Evolutionary conservation across 2,888 invertebrate genomes (phyloP), one percentile per base, ranked within the genome.

Genomic region (Pollenia labialis): DNA sequence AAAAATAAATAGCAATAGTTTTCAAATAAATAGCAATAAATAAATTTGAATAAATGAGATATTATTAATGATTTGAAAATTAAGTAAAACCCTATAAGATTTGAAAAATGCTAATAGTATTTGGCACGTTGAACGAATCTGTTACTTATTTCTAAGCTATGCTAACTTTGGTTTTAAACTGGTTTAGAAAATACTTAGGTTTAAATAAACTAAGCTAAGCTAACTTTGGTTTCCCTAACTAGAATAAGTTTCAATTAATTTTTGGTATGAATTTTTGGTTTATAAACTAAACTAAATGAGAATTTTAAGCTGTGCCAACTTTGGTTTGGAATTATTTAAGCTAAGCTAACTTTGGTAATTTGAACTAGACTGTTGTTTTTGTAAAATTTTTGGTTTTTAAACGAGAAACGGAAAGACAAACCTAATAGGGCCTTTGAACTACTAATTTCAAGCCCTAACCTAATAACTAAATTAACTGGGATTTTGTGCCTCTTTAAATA

Each of bases 91-190:
- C 12, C 23, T 40, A 14, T 16, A 0, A 32, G 23, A 32, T 11
- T 11, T 18, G 18, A 46, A 44, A 64, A 23, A 9, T 42, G 68
- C 88, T 64, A 88, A 90, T 91, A 91, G 90, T 90, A 89, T 90
- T 90, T 90, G 91, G 90, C 90, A 90, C 90, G 10, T 8, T 40
- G 9, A n/a, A n/a, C 16, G 12, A 42, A 12, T 23, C 12, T 48
- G 8, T 8, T 9, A 16, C 2, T 32, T n/a, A 32, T 1, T 23
- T 16, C 46, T 62, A 82, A 71, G 46, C 77, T 84, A 72, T 68
- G 66, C 79, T 74, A 75, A 80, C 64, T 68, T 77, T 79, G 68
- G 68, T 42, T 46, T 48, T 44, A 62, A 52, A 74, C 12, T n/a
- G 23, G 12, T n/a, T 40, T 69, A 60, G 8, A 54, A 62, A 52